Evolutionary conservation across 2,113 vertebrate genomes (phyloP), one percentile per base, ranked within the genome.

Genomic region (Dissostichus mawsoni): DNA sequence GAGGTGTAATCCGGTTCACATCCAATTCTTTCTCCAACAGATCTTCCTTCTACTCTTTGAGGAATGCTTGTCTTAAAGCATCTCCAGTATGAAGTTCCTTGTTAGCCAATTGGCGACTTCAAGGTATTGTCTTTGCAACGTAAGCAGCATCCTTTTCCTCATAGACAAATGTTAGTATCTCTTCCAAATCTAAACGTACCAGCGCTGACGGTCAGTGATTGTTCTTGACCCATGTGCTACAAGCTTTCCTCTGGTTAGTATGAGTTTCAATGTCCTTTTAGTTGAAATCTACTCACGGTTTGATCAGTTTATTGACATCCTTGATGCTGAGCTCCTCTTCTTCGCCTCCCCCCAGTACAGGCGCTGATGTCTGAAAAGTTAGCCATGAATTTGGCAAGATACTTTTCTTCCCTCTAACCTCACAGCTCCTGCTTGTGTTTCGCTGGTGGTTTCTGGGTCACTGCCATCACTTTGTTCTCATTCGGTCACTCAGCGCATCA

Each of bases 381-480:
- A 0, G 63, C 51, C 1, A 73, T 72, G 12, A 81, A 85, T 44
- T 64, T 72, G 1, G 23, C 11, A 1, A 72, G 29, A 18, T 73
- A 68, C 12, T 61, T 70, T 58, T 55, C 67, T 67, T 4, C 33
- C 9, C 36, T 33, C 18, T 1, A 78, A 78, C 48, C 44, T 20
- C 44, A 33, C 11, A 64, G 23, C 25, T 10, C 55, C 29, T 36
- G 16, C 56, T 20, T 78, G 20, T 77, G 29, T 2, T 47, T 10
- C 14, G 63, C 51, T 4, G 5, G 12, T 17, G 17, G 20, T 8
- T 67, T n/a, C 25, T 67, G 48, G 3, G 6, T 41, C 13, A 69
- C 16, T 18, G 33, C 72, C 68, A 45, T 50, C 29, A 69, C 23
- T 10, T 80, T 86, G 18, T 69, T 63, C 9, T 77, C 45, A 53